Evolutionary conservation across 1,140 invertebrate genomes (phyloP).

Genomic region (Lanistes nyassanus): DNA sequence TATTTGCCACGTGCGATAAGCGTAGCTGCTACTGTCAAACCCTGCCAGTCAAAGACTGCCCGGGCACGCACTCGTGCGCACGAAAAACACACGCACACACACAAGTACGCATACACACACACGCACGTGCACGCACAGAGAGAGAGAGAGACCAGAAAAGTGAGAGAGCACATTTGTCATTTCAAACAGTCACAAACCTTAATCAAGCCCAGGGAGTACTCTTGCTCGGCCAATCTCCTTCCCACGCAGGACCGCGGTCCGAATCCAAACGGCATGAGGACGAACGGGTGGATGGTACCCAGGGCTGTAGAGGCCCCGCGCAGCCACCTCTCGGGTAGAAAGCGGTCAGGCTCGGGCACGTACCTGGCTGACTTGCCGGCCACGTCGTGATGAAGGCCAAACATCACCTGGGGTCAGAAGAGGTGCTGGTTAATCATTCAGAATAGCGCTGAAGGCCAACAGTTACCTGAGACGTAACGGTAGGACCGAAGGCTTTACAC

Average conservation of each 20-base stretch:
- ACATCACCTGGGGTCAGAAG: constrained; percentile 64
- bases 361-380: constrained; percentile 6
- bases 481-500: no score
- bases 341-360: constrained; percentile 37
- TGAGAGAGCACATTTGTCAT: no score
- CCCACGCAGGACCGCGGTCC: constrained; percentile 89
- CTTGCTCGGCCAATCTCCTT: constrained; percentile 87
- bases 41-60: no score
- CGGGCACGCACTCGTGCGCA: no score
- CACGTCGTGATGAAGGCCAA: constrained; percentile 33
- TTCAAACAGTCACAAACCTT: constrained; percentile 72
- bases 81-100: not conserved
- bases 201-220: constrained; percentile 81
- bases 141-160: no score
- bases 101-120: not conserved
- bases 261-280: constrained; percentile 88
- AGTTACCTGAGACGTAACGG: no score
- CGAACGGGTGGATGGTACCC: constrained; percentile 76
- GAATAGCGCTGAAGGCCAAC: no score
- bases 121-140: not conserved
- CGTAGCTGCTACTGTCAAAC: no score
- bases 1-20: no score
- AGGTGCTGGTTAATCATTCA: not conserved
- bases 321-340: constrained; percentile 54
- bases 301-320: constrained; percentile 70